phyloP scores from a whole-genome alignment of 2,797 vertebrate genomes.

The Bryconaethiops microstoma region DNA sequence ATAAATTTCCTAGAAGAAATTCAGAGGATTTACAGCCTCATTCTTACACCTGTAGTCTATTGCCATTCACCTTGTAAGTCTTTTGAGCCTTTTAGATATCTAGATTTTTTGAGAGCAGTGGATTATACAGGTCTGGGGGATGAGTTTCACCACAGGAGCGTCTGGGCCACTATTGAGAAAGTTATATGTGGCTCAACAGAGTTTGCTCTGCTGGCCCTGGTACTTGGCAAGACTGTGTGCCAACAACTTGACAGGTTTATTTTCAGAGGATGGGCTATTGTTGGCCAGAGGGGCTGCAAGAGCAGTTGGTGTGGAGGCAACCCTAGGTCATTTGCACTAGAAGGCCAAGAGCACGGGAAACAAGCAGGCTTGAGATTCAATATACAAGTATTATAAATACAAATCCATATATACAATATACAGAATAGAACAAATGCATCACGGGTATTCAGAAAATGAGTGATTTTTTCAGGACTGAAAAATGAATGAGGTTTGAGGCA shows the following conservation, averaged over 20 bases:
- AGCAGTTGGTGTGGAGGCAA: conserved; percentile 35
- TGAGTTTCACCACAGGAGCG: background rate
- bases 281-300: conserved; percentile 35
- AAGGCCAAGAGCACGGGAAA: conserved; percentile 8
- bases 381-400: too few relatives aligned
- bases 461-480: too few relatives aligned
- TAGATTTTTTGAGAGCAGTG: background rate
- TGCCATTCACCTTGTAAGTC: too few relatives aligned
- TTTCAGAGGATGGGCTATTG: conserved; percentile 37
- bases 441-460: too few relatives aligned
- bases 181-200: conserved; percentile 17
- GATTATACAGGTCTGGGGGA: background rate
- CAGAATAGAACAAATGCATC: too few relatives aligned
- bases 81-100: background rate
- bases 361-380: background rate
- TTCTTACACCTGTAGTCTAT: too few relatives aligned
- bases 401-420: too few relatives aligned
- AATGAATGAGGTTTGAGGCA: too few relatives aligned
- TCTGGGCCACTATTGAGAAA: conserved; percentile 17
- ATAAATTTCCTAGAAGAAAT: too few relatives aligned
- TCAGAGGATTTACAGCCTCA: too few relatives aligned
- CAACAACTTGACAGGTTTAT: conserved; percentile 48
- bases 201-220: conserved; percentile 21
- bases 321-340: conserved; percentile 24
- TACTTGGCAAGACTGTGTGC: conserved; percentile 16